Evolutionary conservation across 2,797 vertebrate genomes (phyloP), one percentile per base, ranked within the genome.

Genomic region (Ctenopoma kingsleyae): DNA sequence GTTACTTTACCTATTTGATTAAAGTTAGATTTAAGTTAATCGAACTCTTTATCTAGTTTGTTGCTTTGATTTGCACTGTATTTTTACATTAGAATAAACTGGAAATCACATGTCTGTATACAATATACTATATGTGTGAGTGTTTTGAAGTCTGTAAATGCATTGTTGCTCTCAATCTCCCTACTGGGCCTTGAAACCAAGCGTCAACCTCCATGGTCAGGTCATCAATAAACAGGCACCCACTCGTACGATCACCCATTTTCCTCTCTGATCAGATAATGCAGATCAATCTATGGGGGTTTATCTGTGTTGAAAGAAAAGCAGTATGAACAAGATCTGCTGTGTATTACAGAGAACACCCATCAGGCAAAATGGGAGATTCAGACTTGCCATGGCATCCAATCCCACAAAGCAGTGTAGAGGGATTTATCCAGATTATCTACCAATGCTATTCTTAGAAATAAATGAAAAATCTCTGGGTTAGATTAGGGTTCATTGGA

Each of bases 401-500:
- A 83, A 65, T 85, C 82, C 74, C 73, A 82, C 76, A 81, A 67
- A 68, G 74, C 71, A 81, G 74, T 43, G 65, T 64, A 9, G 71
- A 82, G 55, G 79, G 76, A 88, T 89, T 89, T 86, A 89, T 86
- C 68, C 78, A 83, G 91, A 92, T 93, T 90, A 92, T 87, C 71
- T 80, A 54, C 2, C 72, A 61, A 22, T 74, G 81, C 86, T 93
- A 89, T 91, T 92, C 73, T 87, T 87, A 78, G 81, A 80, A 64
- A 85, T 82, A 63, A 86, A 87, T 86, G 54, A 82, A 88, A 82
- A 77, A 55, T 71, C 71, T 83, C 61, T 69, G 62, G 53, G 40
- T 44, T 62, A 81, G 73, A 80, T 78, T 72, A 78, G 43, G 36
- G 41, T 57, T 76, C 52, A 87, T 66, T 51, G 51, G 71, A 71